These are phyloP conservation scores for Flabesymbios commensalis DNA, from an alignment of 2,888 invertebrate genomes.

Conservation along the genomic window DNA sequence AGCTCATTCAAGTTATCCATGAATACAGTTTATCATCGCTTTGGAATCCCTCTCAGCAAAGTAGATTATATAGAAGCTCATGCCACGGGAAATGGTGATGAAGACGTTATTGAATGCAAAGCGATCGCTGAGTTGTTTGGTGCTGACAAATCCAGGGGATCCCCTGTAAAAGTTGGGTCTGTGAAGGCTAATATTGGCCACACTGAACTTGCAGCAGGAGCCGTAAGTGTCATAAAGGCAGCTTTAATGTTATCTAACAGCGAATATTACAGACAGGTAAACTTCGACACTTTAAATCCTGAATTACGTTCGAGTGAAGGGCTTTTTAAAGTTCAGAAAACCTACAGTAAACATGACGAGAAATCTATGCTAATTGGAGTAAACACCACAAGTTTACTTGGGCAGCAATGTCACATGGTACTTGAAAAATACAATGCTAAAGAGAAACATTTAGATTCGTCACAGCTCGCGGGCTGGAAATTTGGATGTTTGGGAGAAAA, in stretches of 20 bases:
- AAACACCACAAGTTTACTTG: conserved; percentile 25
- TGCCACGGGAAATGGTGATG: conserved; percentile 51
- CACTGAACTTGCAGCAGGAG: conserved; percentile 16
- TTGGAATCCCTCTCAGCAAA: conserved; percentile 9
- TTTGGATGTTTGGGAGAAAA: conserved; percentile 7
- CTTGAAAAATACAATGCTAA: conserved; percentile 21
- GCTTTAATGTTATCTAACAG: conserved; percentile 15
- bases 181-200: conserved; percentile 27
- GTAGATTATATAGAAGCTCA: conserved; percentile 49
- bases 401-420: conserved; percentile 24
- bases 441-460: neutral
- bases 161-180: conserved; percentile 22
- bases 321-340: conserved; percentile 16
- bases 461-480: conserved; percentile 17
- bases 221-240: conserved; percentile 21
- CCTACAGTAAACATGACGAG: conserved; percentile 3
- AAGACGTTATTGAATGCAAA: conserved; percentile 50
- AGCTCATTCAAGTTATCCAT: conserved; percentile 19
- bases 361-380: conserved; percentile 21
- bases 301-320: neutral
- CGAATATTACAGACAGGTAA: conserved; percentile 14
- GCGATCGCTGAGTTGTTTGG: conserved; percentile 35
- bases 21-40: conserved; percentile 1
- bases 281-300: conserved; percentile 12
- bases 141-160: neutral